Base-by-base conservation (phyloP, 2,888 invertebrate species). In the Hermaeophaga mercurialis region DNA sequence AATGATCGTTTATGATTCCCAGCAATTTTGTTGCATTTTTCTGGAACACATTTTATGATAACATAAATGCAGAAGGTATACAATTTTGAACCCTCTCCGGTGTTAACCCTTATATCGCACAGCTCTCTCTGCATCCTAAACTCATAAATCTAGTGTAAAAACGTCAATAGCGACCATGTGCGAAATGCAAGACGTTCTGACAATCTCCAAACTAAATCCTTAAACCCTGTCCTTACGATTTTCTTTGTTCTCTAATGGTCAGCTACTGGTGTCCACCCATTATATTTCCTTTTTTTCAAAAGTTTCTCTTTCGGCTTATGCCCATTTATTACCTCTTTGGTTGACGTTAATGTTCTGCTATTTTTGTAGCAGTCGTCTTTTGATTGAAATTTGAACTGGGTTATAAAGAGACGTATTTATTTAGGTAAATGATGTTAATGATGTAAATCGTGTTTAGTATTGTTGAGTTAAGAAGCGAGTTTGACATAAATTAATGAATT, bases 401-500 rank as follows among this genome's bases (percentile, higher is more conserved):
- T 33, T 34, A 44, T 47, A 39, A 45, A 28, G 24, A 49, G 46
- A 54, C 17, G 28, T 54, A 56, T 59, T 57, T 56, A 46, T 53
- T 53, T 57, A 45, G 53, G 55, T 60, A 64, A 61, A 58, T 61
- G 55, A 48, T 62, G 64, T 63, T 66, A 64, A 64, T 66, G 62
- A 58, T 64, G 64, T 64, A 53, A 57, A 28, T 56, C 28, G 18
- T 48, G 48, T 48, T 28, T 11, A 26, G 22, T 60, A 53, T 66
- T 66, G 64, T 66, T 52, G 48, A 46, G 49, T 48, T 55, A 28
- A 59, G 62, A 53, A 63, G 58, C 58, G 56, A 52, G 50, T 56
- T 46, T 60, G 65, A 61, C 62, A 58, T 54, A 58, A 61, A 65
- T 63, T 65, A 57, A 65, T 65, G 65, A 56, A 58, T 39, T 39